Base-by-base conservation (phyloP, 2,888 invertebrate genomes). In the Chymomyza amoena region DNA sequence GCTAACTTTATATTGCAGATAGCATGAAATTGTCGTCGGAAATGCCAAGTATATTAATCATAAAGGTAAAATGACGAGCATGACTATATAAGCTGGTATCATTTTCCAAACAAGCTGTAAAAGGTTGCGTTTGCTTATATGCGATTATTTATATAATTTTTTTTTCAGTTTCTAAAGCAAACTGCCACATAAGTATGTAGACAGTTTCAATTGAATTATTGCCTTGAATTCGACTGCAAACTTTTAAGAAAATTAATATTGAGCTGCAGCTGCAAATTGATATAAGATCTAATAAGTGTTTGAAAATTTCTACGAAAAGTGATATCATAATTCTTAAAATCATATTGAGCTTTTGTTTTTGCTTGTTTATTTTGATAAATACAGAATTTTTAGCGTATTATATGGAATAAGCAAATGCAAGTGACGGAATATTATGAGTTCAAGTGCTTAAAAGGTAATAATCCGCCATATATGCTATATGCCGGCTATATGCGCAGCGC, bases 21-120 rank as follows among this genome's bases (percentile, higher is more conserved):
- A 82, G 81, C 80, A 73, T 52, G 54, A 65, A 73, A 16, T 39
- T 18, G 36, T 32, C 88, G 88, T 32, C 88, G 88, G 88, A 88
- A 89, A 89, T 88, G 76, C 89, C 88, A 85, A 78, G 79, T 76
- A 78, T 82, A 88, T 88, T 89, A 89, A 89, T 88, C 88, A 88
- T 79, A 79, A 73, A 74, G 76, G 79, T 81, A 70, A 68, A 64
- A 76, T 85, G 84, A 83, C 81, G 77, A 81, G 83, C 75, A 78
- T 75, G 72, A 78, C 73, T 75, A 51, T 61, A 67, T 69, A 79
- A 32, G 63, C 59, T 63, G 61, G 39, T 18, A 68, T 54, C 25
- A 57, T 51, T 50, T 39, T 59, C 65, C 32, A 62, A 9, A 63
- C 61, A 69, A 51, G 39, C 61, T 36, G 18, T 15, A 39, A 20